These are phyloP conservation scores for Macaria notata DNA, from an alignment of 2,888 invertebrate genomes.

Conservation along the genomic window DNA sequence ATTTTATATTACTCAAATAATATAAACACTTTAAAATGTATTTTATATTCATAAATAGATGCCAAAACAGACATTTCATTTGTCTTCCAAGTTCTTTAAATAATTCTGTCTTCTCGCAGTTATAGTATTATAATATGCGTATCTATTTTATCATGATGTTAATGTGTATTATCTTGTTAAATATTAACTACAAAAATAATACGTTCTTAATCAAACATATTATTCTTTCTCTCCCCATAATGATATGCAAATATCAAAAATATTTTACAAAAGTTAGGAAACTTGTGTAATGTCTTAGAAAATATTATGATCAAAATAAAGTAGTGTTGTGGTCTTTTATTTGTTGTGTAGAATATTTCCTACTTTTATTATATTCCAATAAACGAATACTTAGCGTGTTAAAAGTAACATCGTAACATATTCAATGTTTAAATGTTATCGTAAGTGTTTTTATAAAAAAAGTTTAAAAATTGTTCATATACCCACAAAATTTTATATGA, in stretches of 20 bases:
- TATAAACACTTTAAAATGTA: too few species aligned
- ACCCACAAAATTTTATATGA: slow-evolving; percentile 57
- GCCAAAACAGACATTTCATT: slow-evolving; percentile 15
- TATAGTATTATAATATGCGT: neutral
- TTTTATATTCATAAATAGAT: too few species aligned
- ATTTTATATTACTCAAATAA: neutral
- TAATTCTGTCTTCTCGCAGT: neutral
- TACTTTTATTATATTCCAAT: too few species aligned
- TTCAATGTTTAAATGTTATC: slow-evolving; percentile 26
- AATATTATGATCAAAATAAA: neutral
- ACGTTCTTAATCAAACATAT: too few species aligned
- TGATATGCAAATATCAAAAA: too few species aligned
- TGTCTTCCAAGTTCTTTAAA: slow-evolving; percentile 19
- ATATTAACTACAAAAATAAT: too few species aligned
- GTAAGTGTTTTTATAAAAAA: slow-evolving; percentile 73
- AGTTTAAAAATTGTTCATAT: slow-evolving; percentile 67
- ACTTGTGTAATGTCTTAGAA: too few species aligned
- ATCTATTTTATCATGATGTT: slow-evolving; percentile 20
- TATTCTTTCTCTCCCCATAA: too few species aligned
- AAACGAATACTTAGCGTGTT: slow-evolving; percentile 33
- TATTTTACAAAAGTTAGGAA: too few species aligned
- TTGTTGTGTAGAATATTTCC: too few species aligned
- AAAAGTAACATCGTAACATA: slow-evolving; percentile 27
- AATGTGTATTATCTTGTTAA: neutral
- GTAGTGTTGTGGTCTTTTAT: slow-evolving; percentile 22